Evolutionary conservation across 2,888 invertebrate species (phyloP), one percentile per base, ranked within the genome.

Genomic region (Volucella bombylans): DNA sequence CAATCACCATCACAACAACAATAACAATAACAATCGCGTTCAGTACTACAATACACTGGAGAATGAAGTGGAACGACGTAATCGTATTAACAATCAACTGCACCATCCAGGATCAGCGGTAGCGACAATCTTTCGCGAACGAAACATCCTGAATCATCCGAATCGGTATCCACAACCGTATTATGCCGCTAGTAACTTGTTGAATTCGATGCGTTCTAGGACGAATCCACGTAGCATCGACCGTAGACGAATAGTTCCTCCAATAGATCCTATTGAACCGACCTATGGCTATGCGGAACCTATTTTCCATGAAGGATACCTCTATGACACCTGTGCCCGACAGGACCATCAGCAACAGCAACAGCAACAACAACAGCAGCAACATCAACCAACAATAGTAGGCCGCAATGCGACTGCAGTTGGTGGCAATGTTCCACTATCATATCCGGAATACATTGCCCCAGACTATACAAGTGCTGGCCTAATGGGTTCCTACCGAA

Each of bases 231-330:
- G 91, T 8, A 89, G 90, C 3, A 82, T 90, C 72, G 91, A 91
- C 65, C 90, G 91, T 12, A 88, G 92, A 57, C 90, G 90, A 62
- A 89, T 90, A 54, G 90, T 90, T 45, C 90, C 89, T 23, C 76
- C 87, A 45, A 87, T 89, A 77, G 86, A 89, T 15, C 87, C 87
- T 31, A 78, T 89, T 15, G 91, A 92, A 69, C 90, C 91, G 0
- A 89, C 89, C 39, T 92, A 91, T 65, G 90, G 90, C 87, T 93
- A 95, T 90, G 92, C 94, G 88, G 91, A 94, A 93, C 92, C 96
- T 18, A 95, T 96, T 89, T 96, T 96, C 89, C 96, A 96, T 90
- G 96, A 96, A 92, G 96, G 96, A 72, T 95, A 96, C 89, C 93
- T 96, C 45, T 93, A 96, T 86, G 96, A 96, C 94, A 88, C 94